Conservation (phyloP, 2,797 vertebrate genomes). For the Mormyrops boulengeri region DNA sequence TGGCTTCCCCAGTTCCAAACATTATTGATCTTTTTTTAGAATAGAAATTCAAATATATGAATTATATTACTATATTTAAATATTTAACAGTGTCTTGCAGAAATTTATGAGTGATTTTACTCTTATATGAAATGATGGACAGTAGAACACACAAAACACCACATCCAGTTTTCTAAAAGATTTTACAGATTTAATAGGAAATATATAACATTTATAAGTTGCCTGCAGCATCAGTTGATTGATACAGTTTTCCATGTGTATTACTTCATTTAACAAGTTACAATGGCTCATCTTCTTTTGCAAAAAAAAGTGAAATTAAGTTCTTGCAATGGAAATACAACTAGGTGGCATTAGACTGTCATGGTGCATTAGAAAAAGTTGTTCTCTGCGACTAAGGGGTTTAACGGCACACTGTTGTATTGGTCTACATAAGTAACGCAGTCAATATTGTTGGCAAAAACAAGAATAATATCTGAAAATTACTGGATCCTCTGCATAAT, state of each 20-base stretch:
- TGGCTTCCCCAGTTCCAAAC: too few relatives aligned
- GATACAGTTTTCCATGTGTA: neutral
- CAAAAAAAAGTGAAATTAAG: neutral
- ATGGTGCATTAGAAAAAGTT: neutral
- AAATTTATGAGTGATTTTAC: neutral
- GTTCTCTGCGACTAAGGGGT: neutral
- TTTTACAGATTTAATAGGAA: neutral
- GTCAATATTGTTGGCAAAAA: neutral
- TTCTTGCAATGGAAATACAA: neutral
- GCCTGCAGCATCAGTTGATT: neutral
- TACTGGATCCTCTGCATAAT: neutral
- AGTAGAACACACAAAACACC: neutral
- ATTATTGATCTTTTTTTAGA: neutral
- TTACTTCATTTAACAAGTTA: neutral
- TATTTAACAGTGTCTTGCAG: neutral
- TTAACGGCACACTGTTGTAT: neutral
- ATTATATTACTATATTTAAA: neutral
- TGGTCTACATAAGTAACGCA: neutral
- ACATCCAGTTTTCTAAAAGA: neutral
- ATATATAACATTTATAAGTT: neutral
- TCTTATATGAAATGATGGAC: neutral
- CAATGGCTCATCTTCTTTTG: neutral
- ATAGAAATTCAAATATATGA: neutral
- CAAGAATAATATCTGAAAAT: conserved; percentile 18
- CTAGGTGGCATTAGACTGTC: neutral